Evolutionary conservation across 1,140 invertebrate genomes (phyloP).

Genomic region (Oscheius sp.): DNA sequence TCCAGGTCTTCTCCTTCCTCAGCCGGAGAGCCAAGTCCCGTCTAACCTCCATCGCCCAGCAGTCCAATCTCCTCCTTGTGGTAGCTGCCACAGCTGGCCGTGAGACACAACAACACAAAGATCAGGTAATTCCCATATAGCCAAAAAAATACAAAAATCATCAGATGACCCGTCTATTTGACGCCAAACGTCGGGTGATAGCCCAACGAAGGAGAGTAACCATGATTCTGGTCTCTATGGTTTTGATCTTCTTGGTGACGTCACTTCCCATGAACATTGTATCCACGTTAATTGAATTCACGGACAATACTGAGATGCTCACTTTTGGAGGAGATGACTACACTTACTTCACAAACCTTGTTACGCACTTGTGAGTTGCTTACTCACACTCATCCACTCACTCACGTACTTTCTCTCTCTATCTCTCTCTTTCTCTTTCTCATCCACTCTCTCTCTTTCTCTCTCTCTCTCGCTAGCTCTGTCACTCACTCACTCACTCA

Average conservation of each 20-base stretch:
- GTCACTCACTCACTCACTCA: background rate
- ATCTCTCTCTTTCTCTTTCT: background rate
- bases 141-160: background rate
- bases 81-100: slow-evolving; percentile 37
- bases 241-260: slow-evolving; percentile 34
- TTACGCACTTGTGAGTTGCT: slow-evolving; percentile 33
- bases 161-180: slow-evolving; percentile 36
- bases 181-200: slow-evolving; percentile 29
- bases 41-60: slow-evolving; percentile 38
- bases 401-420: background rate
- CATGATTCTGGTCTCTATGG: slow-evolving; percentile 35
- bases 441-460: slow-evolving; percentile 88
- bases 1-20: slow-evolving; percentile 37
- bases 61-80: slow-evolving; percentile 33
- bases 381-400: background rate
- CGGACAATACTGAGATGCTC: slow-evolving; percentile 13
- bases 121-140: slow-evolving; percentile 1
- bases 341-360: slow-evolving; percentile 32
- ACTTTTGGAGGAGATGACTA: slow-evolving; percentile 8
- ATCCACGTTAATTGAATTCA: slow-evolving; percentile 34
- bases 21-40: slow-evolving; percentile 25
- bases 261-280: slow-evolving; percentile 37
- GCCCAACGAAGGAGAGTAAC: slow-evolving; percentile 34
- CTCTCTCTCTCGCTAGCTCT: slow-evolving; percentile 75
- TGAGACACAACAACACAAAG: slow-evolving; percentile 39